Evolutionary conservation across 1,140 invertebrate genomes (phyloP), one percentile per base, ranked within the genome.

Genomic region (Drosophila pachea): DNA sequence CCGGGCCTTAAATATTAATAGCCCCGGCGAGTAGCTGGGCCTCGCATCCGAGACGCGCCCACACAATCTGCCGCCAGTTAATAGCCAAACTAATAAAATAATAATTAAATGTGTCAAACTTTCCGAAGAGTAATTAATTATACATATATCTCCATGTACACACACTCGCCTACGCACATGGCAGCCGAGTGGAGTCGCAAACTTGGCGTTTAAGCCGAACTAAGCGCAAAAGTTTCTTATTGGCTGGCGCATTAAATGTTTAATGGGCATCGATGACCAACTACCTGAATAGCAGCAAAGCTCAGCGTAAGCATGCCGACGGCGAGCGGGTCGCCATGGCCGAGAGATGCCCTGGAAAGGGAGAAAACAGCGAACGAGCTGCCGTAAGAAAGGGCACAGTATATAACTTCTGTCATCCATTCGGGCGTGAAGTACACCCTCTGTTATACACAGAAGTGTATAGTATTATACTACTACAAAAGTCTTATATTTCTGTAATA

Each of bases 71-170:
- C 64, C 38, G 48, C 58, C 62, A 74, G 45, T 68, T 68, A 76
- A 76, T 69, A 69, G 60, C 38, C 52, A 69, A 73, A 76, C 70
- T 76, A 81, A 81, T 79, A 81, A 81, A 81, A 81, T 81, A 86
- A 86, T 84, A 84, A 84, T 84, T 84, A 77, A 81, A 81, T 86
- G 73, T 84, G 81, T 84, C 81, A 86, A 86, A 84, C 52, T 84
- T 86, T 77, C 48, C 62, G 31, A 71, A 77, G 67, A 71, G 76
- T 86, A 86, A 86, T 81, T 81, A 86, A 84, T 84, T 86, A 86
- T 79, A 81, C 78, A 84, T 79, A 84, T 59, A 59, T 60, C 31
- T 48, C 12, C 12, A n/a, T 48, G 35, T 47, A 53, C 66, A 70
- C 55, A 76, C 45, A 65, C 14, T 42, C 16, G 16, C 11, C 49